A percentile compares a stretch with the other conserved stretches of the same genome.
These are phyloP conservation scores for Drosophila funebris DNA, from an alignment of 1,140 invertebrate genomes.

Conservation along the genomic window DNA sequence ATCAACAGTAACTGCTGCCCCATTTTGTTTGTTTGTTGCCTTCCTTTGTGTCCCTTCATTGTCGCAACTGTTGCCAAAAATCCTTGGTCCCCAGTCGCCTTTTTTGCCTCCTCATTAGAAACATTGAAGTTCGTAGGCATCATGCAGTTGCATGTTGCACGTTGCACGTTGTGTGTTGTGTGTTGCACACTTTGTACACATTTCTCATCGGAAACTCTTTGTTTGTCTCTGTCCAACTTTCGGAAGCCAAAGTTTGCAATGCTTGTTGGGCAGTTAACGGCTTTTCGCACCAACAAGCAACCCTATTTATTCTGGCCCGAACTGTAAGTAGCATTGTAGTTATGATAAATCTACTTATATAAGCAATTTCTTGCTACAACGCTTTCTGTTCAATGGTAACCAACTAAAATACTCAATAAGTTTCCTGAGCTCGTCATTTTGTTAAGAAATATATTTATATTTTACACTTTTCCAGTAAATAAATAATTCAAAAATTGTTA, in stretches of 20 bases:
- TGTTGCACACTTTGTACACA: slow-evolving; percentile 62
- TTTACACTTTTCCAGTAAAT: too few species aligned
- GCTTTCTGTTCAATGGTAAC: neutral
- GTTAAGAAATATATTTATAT: neutral
- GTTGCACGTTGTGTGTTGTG: slow-evolving; percentile 15
- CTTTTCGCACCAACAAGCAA: slow-evolving; percentile 62
- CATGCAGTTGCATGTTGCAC: slow-evolving; percentile 13
- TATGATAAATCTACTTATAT: slow-evolving; percentile 6
- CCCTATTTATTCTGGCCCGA: slow-evolving; percentile 23
- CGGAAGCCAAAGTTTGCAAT: slow-evolving; percentile 62
- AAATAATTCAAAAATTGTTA: too few species aligned
- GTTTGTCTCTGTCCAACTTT: slow-evolving; percentile 66
- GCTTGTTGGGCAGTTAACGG: slow-evolving; percentile 70
- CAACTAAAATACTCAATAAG: neutral
- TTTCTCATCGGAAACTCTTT: slow-evolving; percentile 70
- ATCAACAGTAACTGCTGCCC: slow-evolving; percentile 9
- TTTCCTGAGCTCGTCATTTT: neutral
- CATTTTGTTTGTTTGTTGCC: neutral
- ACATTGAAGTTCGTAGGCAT: slow-evolving; percentile 13
- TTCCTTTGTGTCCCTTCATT: slow-evolving; percentile 20
- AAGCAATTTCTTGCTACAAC: slow-evolving; percentile 1
- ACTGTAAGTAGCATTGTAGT: neutral
- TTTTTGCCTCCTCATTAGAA: slow-evolving; percentile 36
- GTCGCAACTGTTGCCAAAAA: slow-evolving; percentile 36
- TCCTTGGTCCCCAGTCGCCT: neutral